Conservation (phyloP, 2,113 vertebrate species). For the Salvelinus sp. region DNA sequence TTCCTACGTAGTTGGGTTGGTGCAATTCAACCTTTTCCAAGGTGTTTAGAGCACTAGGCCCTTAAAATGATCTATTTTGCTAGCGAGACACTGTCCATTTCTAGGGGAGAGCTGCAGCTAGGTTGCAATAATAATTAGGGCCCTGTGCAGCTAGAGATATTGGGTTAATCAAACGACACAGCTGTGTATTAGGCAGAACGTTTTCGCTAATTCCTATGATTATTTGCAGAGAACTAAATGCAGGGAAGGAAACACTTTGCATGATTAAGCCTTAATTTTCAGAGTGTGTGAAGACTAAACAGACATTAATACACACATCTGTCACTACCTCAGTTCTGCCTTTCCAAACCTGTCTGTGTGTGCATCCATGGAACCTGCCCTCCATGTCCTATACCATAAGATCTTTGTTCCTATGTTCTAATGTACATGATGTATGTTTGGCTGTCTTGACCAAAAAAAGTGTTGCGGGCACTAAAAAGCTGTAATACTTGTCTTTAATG, state of each 20-base stretch:
- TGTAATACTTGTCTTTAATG: too few relatives aligned
- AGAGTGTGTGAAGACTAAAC: slow-evolving; percentile 53
- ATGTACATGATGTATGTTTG: too few relatives aligned
- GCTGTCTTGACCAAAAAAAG: too few relatives aligned
- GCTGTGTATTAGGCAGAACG: slow-evolving; percentile 73
- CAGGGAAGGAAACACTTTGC: slow-evolving; percentile 61
- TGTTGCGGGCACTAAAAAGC: too few relatives aligned
- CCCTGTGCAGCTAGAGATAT: slow-evolving; percentile 60
- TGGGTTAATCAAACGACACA: slow-evolving; percentile 68
- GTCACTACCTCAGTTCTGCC: slow-evolving; percentile 14
- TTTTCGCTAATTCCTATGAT: slow-evolving; percentile 63
- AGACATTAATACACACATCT: slow-evolving; percentile 46
- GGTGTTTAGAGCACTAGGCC: slow-evolving; percentile 20
- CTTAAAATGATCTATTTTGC: slow-evolving; percentile 11
- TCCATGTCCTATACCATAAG: too few relatives aligned
- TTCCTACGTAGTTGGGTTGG: slow-evolving; percentile 7
- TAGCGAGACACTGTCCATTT: slow-evolving; percentile 35
- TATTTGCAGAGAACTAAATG: slow-evolving; percentile 65
- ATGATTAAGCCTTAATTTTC: slow-evolving; percentile 67
- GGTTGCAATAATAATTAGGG: slow-evolving; percentile 58
- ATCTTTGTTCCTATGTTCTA: too few relatives aligned
- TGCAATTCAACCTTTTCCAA: neutral
- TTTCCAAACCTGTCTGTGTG: too few relatives aligned
- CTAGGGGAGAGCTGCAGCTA: slow-evolving; percentile 21
- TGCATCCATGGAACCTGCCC: too few relatives aligned